Evolutionary conservation across 2,113 vertebrate genomes (phyloP).

Genomic region (Alectura lathami): DNA sequence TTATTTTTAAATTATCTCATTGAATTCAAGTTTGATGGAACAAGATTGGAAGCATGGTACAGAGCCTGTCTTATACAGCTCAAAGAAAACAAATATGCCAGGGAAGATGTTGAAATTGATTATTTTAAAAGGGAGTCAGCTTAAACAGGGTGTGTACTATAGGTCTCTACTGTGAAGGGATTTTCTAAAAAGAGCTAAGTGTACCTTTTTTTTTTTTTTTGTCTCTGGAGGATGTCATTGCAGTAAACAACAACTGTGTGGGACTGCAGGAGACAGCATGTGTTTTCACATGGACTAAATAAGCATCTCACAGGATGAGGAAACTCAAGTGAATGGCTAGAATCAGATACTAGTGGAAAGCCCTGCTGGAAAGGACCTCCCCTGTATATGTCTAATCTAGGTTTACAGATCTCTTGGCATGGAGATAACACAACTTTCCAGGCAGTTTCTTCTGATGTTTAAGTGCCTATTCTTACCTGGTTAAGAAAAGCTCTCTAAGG

Average conservation of each 20-base stretch:
- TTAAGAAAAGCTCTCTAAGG: background rate
- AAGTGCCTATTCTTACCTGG: background rate
- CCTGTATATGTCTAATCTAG: background rate
- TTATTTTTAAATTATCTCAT: background rate
- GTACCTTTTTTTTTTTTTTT: background rate
- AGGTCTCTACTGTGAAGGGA: background rate
- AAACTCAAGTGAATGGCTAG: background rate
- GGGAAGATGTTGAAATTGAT: background rate
- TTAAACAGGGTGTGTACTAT: background rate
- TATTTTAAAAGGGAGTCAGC: background rate
- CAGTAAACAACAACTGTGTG: background rate
- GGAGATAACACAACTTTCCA: background rate
- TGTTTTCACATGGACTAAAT: background rate
- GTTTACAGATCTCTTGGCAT: background rate
- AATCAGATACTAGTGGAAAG: background rate
- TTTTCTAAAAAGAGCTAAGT: background rate
- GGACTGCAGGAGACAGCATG: background rate
- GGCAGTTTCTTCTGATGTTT: background rate
- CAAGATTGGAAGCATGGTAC: background rate
- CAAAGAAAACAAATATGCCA: background rate
- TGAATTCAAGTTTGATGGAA: background rate
- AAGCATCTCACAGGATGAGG: background rate
- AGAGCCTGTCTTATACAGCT: background rate
- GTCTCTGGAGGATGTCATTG: background rate
- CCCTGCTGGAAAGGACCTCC: background rate